Base-by-base conservation (phyloP, 2,888 invertebrate genomes). In the Drosophila kambysellisi region DNA sequence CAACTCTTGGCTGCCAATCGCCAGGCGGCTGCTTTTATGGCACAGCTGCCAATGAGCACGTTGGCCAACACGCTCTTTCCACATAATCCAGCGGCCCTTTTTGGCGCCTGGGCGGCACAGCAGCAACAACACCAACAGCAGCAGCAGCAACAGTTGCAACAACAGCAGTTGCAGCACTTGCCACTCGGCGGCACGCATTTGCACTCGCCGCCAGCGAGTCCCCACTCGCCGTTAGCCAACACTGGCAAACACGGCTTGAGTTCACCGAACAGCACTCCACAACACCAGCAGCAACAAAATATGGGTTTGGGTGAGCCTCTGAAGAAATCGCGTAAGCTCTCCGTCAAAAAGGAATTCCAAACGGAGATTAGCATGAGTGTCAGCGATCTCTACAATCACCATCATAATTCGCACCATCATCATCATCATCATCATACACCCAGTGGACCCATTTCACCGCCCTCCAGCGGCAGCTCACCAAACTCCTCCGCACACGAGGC, bases 401-500 rank as follows among this genome's bases (percentile, higher is more conserved):
- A 46, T 46, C 46, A 46, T 15, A 46, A 25, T 46, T 25, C 46
- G 15, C 46, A 46, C 25, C 46, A 46, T 25, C 46, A 46, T 4
- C 46, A 46, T 8, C 46, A 46, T 25, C 15, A 46, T 30, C 56
- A 56, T 57, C 90, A 91, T 70, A 88, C 86, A 8, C 82, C 91
- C 2, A 76, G 88, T 3, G 93, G 93, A 0, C 92, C 95, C 66
- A 93, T 94, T 90, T 89, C 95, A 89, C 92, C 94, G 7, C 94
- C 95, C 1, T 94, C 94, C 7, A 94, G 94, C 25, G 94, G 95
- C 35, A 94, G 94, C 29, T 94, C 95, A 41, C 95, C 95, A 3
- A 93, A 93, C 59, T 93, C 93, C 15, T 91, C 89, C 15, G 91
- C 89, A 6, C 92, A 92, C 20, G 88, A 83, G 37, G 82, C 82